phyloP scores from a whole-genome alignment of 2,888 invertebrate species.

The Tipula lateralis region DNA sequence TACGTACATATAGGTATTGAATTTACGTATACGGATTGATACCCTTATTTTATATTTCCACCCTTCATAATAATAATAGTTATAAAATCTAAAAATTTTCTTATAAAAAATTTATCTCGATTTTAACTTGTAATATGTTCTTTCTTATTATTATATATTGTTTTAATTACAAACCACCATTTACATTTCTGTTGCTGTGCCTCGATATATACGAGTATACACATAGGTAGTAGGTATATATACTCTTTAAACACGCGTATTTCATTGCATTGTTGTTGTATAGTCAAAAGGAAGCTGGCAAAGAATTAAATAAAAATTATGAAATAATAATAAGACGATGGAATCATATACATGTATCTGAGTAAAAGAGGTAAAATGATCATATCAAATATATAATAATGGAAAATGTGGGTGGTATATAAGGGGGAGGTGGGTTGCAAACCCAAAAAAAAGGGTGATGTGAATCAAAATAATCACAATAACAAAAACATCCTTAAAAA shows the following conservation, averaged over 20 bases:
- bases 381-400: conserved; percentile 24
- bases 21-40: neutral
- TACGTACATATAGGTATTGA: neutral
- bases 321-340: conserved; percentile 19
- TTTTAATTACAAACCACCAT: conserved; percentile 19
- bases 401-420: neutral
- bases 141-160: conserved; percentile 6
- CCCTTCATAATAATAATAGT: neutral
- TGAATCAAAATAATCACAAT: conserved; percentile 11
- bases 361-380: neutral
- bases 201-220: too few relatives aligned
- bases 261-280: neutral
- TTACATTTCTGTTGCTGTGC: neutral
- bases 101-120: too few relatives aligned
- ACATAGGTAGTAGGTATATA: too few relatives aligned
- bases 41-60: neutral
- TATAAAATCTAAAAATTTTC: neutral
- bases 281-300: neutral
- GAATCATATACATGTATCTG: neutral
- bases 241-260: conserved; percentile 12
- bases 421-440: neutral
- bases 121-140: conserved; percentile 6
- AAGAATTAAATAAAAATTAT: neutral
- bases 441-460: neutral
- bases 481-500: conserved; percentile 11